These are phyloP conservation scores for Eciton burchellii DNA, from an alignment of 1,140 invertebrate genomes.

Conservation along the genomic window DNA sequence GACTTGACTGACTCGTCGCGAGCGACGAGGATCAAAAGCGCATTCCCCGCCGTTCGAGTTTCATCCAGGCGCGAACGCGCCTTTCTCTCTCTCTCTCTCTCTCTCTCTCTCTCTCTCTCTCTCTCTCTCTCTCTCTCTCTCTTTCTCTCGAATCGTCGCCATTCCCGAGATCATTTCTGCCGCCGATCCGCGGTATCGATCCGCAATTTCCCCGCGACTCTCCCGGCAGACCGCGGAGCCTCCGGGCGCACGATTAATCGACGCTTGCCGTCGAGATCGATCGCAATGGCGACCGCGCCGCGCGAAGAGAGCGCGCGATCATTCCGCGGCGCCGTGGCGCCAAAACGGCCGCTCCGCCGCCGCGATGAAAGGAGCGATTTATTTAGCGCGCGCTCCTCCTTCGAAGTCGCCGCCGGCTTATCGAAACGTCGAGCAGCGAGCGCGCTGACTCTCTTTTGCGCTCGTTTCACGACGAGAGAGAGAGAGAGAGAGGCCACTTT, in stretches of 20 bases:
- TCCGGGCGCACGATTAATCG: conserved; percentile 47
- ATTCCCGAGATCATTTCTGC: too few species aligned
- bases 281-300: background rate
- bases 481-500: conserved; percentile 23
- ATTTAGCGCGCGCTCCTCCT: conserved; percentile 33
- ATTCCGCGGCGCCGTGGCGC: conserved; percentile 3
- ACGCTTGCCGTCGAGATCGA: conserved; percentile 25
- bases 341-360: conserved; percentile 16
- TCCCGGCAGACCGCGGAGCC: conserved; percentile 21
- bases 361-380: background rate
- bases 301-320: conserved; percentile 39
- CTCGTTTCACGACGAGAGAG: conserved; percentile 25
- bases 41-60: too few species aligned
- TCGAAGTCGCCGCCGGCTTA: conserved; percentile 35
- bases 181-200: too few species aligned
- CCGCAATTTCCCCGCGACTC: conserved; percentile 32
- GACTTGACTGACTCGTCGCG: too few species aligned
- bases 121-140: too few species aligned
- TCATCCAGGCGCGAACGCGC: too few species aligned
- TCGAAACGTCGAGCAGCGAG: conserved; percentile 21
- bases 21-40: too few species aligned
- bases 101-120: too few species aligned
- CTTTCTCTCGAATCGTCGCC: too few species aligned
- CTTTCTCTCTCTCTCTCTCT: too few species aligned
- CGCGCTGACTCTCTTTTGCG: conserved; percentile 36